These are phyloP conservation scores for Malachius bipustulatus DNA, from an alignment of 2,888 invertebrate species.

Conservation along the genomic window DNA sequence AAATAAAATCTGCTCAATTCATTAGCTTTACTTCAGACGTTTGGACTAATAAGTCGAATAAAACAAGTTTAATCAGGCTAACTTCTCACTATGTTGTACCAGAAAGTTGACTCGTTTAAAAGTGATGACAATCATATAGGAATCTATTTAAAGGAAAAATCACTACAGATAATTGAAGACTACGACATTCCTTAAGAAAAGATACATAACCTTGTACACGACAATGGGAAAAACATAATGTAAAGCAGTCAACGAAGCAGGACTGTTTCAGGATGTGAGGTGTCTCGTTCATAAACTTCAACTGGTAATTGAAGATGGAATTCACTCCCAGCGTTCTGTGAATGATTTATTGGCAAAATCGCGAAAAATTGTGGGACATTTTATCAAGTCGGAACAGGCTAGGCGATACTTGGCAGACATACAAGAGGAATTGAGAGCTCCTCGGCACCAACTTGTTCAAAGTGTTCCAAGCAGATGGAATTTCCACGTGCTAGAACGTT, in stretches of 20 bases:
- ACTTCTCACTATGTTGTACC: no score
- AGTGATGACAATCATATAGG: no score
- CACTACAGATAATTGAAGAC: no score
- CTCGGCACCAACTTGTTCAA: slow-evolving; percentile 13
- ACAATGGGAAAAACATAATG: slow-evolving; percentile 13
- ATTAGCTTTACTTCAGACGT: no score
- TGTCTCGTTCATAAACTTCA: slow-evolving; percentile 13
- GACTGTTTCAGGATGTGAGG: slow-evolving; percentile 8
- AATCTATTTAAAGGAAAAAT: no score
- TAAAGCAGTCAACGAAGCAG: slow-evolving; percentile 12
- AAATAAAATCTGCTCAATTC: no score
- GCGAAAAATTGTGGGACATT: slow-evolving; percentile 14
- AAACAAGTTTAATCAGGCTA: no score
- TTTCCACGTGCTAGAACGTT: slow-evolving; percentile 8
- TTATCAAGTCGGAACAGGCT: slow-evolving; percentile 12
- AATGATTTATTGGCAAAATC: slow-evolving; percentile 8
- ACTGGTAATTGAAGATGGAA: slow-evolving; percentile 11
- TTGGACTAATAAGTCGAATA: no score
- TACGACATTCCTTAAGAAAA: no score
- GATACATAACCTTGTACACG: no score
- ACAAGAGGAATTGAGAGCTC: slow-evolving; percentile 12
- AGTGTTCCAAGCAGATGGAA: slow-evolving; percentile 13
- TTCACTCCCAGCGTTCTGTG: slow-evolving; percentile 11
- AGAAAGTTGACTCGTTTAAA: no score
- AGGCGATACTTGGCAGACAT: slow-evolving; percentile 14